Percentiles rank a stretch among this genome's conserved stretches.
Evolutionary conservation across 2,113 vertebrate genomes (phyloP).

Genomic region (Gila orcuttii): DNA sequence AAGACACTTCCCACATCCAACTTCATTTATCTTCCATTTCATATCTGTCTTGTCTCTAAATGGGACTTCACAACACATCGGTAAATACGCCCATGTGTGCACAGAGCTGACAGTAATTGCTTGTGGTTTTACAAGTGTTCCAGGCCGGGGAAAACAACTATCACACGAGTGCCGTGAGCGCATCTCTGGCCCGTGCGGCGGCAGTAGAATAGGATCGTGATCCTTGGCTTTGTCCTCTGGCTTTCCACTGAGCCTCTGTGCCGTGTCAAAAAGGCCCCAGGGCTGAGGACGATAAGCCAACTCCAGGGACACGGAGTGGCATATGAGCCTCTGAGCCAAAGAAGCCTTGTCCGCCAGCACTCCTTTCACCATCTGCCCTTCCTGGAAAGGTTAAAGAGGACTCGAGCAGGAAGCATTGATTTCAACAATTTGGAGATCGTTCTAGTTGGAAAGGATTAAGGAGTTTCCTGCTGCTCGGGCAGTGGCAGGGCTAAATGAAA

Average conservation of each 20-base stretch:
- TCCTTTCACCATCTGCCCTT: conserved; percentile 48
- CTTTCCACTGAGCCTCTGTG: conserved; percentile 45
- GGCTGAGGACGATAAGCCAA: conserved; percentile 50
- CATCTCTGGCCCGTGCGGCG: conserved; percentile 28
- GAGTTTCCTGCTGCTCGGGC: conserved; percentile 42
- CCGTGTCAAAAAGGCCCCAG: conserved; percentile 46
- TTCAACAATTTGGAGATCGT: conserved; percentile 45
- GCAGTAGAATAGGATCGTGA: conserved; percentile 40
- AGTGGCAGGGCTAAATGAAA: conserved; percentile 30
- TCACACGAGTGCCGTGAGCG: conserved; percentile 31
- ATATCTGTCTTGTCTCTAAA: conserved; percentile 22
- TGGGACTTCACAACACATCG: conserved; percentile 6
- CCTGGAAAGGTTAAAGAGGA: conserved; percentile 54
- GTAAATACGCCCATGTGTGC: conserved; percentile 44
- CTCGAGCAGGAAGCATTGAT: conserved; percentile 39
- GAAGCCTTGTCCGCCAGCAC: conserved; percentile 6
- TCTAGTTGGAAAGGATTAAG: conserved; percentile 52
- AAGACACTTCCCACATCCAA: conserved; percentile 12
- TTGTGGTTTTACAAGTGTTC: conserved; percentile 49
- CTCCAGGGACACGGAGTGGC: conserved; percentile 38
- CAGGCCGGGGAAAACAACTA: conserved; percentile 48
- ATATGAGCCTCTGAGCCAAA: conserved; percentile 35
- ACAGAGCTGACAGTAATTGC: conserved; percentile 43
- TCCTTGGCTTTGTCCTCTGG: conserved; percentile 53
- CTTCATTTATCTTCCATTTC: conserved; percentile 24